A percentile compares a stretch with the other conserved stretches of the same genome.
Evolutionary conservation across 2,113 vertebrate species (phyloP).

Genomic region (Puffinus mauretanicus): DNA sequence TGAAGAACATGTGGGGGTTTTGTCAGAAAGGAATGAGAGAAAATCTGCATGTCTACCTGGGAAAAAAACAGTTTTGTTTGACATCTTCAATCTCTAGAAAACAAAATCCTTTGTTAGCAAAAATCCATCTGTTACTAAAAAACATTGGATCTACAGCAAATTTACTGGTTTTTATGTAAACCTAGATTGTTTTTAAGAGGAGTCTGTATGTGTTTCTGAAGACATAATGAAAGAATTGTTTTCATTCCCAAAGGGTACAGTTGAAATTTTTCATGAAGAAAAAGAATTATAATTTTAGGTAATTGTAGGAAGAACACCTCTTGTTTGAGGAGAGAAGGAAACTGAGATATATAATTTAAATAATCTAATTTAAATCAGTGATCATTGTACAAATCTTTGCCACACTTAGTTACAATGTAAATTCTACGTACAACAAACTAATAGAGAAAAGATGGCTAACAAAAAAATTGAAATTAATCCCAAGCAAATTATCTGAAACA

Average conservation of each 20-base stretch:
- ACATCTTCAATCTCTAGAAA: not conserved
- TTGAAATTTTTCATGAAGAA: not conserved
- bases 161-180: not conserved
- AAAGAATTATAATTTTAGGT: not conserved
- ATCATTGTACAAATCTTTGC: not conserved
- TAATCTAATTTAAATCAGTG: not conserved
- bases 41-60: not conserved
- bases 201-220: not conserved
- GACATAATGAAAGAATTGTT: not conserved
- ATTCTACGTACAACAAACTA: not conserved
- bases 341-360: not conserved
- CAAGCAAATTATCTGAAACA: not conserved
- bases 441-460: not conserved
- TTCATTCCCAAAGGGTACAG: not conserved
- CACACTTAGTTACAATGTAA: not conserved
- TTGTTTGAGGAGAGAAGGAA: not conserved
- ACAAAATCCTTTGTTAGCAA: not conserved
- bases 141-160: not conserved
- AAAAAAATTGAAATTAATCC: constrained; percentile 3
- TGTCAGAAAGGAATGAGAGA: not conserved
- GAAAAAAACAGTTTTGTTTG: not conserved
- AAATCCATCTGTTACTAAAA: not conserved
- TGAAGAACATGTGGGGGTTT: not conserved
- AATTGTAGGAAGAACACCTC: not conserved
- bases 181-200: not conserved